phyloP scores from a whole-genome alignment of 2,113 vertebrate species.

The Aspiorhynchus laticeps region DNA sequence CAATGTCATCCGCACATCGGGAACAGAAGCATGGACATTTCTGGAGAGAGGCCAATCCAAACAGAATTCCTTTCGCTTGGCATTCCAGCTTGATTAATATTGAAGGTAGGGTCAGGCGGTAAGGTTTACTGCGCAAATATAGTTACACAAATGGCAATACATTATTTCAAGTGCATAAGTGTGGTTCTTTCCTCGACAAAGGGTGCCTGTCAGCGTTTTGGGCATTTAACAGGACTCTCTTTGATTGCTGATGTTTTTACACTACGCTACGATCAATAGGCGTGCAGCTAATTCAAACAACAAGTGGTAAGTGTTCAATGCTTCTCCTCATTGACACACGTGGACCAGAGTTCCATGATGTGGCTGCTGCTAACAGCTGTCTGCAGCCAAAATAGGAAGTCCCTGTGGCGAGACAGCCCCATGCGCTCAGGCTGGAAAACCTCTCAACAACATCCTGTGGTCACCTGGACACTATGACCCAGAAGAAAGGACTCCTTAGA shows the following conservation, averaged over 20 bases:
- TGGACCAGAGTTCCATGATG: neutral
- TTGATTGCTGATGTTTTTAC: slow-evolving; percentile 9
- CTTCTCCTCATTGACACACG: slow-evolving; percentile 38
- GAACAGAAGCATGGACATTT: slow-evolving; percentile 34
- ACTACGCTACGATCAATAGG: neutral
- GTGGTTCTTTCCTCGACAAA: slow-evolving; percentile 26
- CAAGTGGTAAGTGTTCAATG: slow-evolving; percentile 26
- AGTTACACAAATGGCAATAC: slow-evolving; percentile 35
- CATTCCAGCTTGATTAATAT: slow-evolving; percentile 73
- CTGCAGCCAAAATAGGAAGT: slow-evolving; percentile 84
- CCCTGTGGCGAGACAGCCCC: slow-evolving; percentile 82
- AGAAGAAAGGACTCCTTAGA: slow-evolving; percentile 82
- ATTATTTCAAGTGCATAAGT: slow-evolving; percentile 38
- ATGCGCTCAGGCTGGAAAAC: slow-evolving; percentile 80
- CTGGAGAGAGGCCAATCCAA: slow-evolving; percentile 66
- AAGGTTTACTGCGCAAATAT: slow-evolving; percentile 58
- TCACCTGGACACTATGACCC: slow-evolving; percentile 78
- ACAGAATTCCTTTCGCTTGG: slow-evolving; percentile 69
- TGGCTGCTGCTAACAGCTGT: slow-evolving; percentile 24
- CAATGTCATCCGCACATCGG: slow-evolving; percentile 30
- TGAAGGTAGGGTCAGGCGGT: slow-evolving; percentile 67
- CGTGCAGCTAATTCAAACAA: slow-evolving; percentile 4
- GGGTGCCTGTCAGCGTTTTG: neutral
- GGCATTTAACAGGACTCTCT: slow-evolving; percentile 27
- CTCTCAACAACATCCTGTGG: slow-evolving; percentile 84